Evolutionary conservation across 2,888 invertebrate species (phyloP), one percentile per base, ranked within the genome.

Genomic region (Eilema caniola): DNA sequence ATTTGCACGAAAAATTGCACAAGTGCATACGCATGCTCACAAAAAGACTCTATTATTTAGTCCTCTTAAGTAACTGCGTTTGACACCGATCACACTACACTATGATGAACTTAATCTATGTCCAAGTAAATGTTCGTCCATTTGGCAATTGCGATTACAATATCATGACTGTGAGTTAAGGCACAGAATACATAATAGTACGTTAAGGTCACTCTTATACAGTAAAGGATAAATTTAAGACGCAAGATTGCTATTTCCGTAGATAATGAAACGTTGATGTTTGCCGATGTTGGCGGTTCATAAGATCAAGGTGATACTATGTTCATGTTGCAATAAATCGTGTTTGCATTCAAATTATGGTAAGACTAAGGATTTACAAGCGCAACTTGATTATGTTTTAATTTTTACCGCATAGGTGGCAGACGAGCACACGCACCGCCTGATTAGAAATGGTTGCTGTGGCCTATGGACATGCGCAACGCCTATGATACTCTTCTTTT

Each of bases 241-340:
- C 1, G 1, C 20, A 41, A 20, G 20, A 62, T 24, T 41, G 37
- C 24, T 23, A 37, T 24, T 37, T 24, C 62, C n/a, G 16, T 16
- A 25, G 3, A 25, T 24, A 60, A 60, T 25, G 16, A 60, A 62
- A 62, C 23, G 23, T 24, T 37, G 23, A 8, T 37, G 14, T 37
- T 16, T 23, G 23, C 3, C 37, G 24, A 24, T 33, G 24, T 37
- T 24, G 14, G 62, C 33, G 24, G 23, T 33, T 62, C 33, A 33
- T 33, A 62, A 62, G 16, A 62, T 62, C 62, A 62, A 62, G 62
- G 62, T 24, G 37, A 62, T 24, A 12, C 20, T 7, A 62, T 16
- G 14, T 62, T 62, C 53, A 53, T 53, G 53, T 53, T 53, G 62
- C 24, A 37, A 37, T 37, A 33, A 37, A 14, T 62, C 37, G 24